Base-by-base conservation (phyloP, 2,113 vertebrate species). In the Oreochromis tanganicae region DNA sequence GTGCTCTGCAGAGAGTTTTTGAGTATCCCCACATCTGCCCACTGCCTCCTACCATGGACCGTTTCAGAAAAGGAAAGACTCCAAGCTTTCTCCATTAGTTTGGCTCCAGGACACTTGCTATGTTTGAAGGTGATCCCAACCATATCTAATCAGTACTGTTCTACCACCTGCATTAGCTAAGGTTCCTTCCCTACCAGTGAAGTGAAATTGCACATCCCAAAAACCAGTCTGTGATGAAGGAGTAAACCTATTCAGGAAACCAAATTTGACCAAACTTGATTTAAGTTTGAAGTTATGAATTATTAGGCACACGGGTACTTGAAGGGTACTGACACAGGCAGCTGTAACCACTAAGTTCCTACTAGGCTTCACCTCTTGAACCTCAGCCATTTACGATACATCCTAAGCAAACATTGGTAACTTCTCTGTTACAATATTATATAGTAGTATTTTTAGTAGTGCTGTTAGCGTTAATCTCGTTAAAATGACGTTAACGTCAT, bases 271-370 rank as follows among this genome's bases (percentile, higher is more conserved):
- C 61, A 21, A 19, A 21, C 19, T 13, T 38, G 57, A 63, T 36
- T 63, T 36, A 0, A 2, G 5, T 63, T 63, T 63, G 6, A 63
- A 63, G 59, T 3, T 63, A 36, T n/a, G 9, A 34, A 63, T 63
- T 36, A n/a, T 1, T 63, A 36, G 59, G 17, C 0, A 5, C 1
- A 61, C 14, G 55, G 11, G 6, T 4, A 11, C 6, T 0, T 63
- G 16, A 36, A 63, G 4, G 3, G 3, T 63, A 34, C 59, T 63
- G 16, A 63, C 59, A 19, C 5, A 11, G 5, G 17, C 52, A 55
- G 52, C 52, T 55, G 3, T 63, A 63, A 63, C 9, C 59, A 63
- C 59, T 63, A 12, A n/a, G 9, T 63, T 3, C 7, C 32, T 63
- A 36, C 32, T 36, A 19, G 59, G 2, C 2, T 36, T 63, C 16